Percentiles rank a stretch among this genome's conserved stretches.
These are phyloP conservation scores for Mus pahari DNA, from an alignment of 2,113 vertebrate genomes.

Conservation along the genomic window DNA sequence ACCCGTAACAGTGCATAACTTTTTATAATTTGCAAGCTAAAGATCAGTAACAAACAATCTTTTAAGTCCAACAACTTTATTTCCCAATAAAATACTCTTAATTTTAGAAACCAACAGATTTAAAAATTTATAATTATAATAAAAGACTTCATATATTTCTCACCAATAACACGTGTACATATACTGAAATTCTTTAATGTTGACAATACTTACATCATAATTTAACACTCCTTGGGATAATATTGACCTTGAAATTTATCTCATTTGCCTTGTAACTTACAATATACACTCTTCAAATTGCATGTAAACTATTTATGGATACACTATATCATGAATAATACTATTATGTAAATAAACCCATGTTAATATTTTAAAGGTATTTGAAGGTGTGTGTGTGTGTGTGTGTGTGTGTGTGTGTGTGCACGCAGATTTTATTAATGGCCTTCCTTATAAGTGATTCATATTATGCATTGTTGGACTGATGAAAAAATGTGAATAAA, in stretches of 20 bases:
- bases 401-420: background rate
- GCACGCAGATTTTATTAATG: background rate
- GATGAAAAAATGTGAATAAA: background rate
- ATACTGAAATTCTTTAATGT: background rate
- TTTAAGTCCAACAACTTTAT: background rate
- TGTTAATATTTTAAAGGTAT: background rate
- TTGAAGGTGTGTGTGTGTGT: background rate
- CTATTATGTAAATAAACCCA: background rate
- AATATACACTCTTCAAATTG: background rate
- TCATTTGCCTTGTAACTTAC: conserved; percentile 29
- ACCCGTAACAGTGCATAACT: background rate
- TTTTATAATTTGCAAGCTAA: conserved; percentile 26
- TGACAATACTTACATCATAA: conserved; percentile 4
- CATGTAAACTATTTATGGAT: background rate
- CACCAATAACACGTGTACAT: background rate
- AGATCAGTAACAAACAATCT: background rate
- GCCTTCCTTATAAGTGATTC: background rate
- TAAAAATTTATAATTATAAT: background rate
- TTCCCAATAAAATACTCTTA: conserved; percentile 7
- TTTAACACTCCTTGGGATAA: conserved; percentile 14
- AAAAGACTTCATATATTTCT: background rate
- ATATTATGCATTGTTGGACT: background rate
- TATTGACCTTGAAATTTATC: conserved; percentile 25
- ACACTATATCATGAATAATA: background rate
- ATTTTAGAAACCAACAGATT: background rate